Evolutionary conservation across 1,140 invertebrate species (phyloP).

Genomic region (Acromyrmex echinatior): DNA sequence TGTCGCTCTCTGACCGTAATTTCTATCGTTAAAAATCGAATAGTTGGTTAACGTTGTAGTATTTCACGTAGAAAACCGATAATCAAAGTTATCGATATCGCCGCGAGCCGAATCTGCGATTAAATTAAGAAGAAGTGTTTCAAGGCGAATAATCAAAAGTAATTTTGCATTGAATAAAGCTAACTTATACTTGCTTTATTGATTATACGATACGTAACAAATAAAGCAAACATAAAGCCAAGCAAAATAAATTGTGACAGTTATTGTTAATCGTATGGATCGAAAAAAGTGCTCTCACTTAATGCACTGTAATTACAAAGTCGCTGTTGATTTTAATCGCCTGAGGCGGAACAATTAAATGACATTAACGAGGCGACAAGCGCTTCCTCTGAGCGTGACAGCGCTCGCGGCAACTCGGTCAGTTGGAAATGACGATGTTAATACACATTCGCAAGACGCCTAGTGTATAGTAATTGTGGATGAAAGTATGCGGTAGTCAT

Average conservation of each 20-base stretch:
- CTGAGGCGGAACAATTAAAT: slow-evolving; percentile 27
- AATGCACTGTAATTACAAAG: slow-evolving; percentile 23
- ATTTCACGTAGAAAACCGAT: background rate
- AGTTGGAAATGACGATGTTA: slow-evolving; percentile 42
- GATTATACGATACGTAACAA: background rate
- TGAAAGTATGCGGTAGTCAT: slow-evolving; percentile 15
- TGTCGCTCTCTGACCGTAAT: background rate
- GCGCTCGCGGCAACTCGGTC: slow-evolving; percentile 28
- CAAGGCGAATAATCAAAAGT: background rate
- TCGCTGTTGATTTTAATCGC: slow-evolving; percentile 18
- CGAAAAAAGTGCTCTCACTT: background rate
- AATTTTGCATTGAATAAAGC: background rate
- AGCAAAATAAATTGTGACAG: background rate
- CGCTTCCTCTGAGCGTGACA: slow-evolving; percentile 39
- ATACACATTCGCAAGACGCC: slow-evolving; percentile 21
- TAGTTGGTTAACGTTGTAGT: background rate
- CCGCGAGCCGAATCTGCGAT: background rate
- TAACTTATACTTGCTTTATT: too few species aligned
- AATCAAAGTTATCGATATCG: slow-evolving; percentile 14
- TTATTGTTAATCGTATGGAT: background rate
- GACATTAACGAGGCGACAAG: slow-evolving; percentile 20
- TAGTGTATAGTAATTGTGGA: background rate
- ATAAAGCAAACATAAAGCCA: background rate
- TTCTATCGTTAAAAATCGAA: slow-evolving; percentile 9
- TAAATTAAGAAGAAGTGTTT: slow-evolving; percentile 3